Conservation (phyloP, 2,888 invertebrate species). For the Prenolepis imparis region DNA sequence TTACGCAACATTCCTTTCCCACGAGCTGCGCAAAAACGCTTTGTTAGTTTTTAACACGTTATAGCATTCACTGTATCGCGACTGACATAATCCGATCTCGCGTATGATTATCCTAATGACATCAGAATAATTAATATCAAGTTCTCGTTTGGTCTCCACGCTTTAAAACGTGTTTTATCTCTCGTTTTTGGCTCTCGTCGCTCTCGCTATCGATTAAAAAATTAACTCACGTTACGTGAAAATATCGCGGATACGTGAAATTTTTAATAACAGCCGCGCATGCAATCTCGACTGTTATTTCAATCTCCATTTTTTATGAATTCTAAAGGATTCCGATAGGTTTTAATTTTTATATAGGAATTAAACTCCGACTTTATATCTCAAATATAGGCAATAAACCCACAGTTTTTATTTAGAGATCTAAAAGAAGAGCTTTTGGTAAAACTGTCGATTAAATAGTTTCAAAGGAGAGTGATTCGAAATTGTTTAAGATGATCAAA, state of each 20-base stretch:
- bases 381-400: not conserved
- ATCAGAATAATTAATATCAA: constrained; percentile 4
- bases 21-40: constrained; percentile 59
- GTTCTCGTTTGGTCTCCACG: not conserved
- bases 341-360: not conserved
- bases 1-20: constrained; percentile 71
- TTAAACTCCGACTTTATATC: not conserved
- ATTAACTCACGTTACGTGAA: constrained; percentile 3
- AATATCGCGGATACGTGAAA: not conserved
- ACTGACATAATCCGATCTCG: constrained; percentile 31
- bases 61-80: not conserved
- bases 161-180: not conserved
- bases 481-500: not conserved
- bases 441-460: not conserved
- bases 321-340: not conserved
- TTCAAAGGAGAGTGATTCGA: not conserved
- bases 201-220: not conserved
- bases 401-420: not conserved
- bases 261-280: not conserved
- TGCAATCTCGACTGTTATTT: not conserved
- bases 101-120: constrained; percentile 21
- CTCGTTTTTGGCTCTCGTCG: no score
- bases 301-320: not conserved
- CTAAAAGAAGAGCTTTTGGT: not conserved
- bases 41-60: constrained; percentile 52